Percentiles rank a stretch among this genome's conserved stretches.
phyloP scores from a whole-genome alignment of 1,140 invertebrate species.

The Dendrolimus kikuchii region DNA sequence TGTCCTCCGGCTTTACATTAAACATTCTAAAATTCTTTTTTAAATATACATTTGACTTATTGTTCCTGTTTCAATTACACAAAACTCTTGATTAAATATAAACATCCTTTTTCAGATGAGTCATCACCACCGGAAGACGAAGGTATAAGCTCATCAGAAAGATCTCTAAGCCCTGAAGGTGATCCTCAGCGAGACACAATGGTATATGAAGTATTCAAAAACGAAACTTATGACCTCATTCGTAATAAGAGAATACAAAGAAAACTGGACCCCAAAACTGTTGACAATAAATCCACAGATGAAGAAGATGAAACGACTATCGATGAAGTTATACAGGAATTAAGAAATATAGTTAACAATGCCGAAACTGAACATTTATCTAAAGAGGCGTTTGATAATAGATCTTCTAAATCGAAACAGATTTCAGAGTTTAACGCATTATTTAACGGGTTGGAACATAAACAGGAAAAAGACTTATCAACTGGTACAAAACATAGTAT shows the following conservation, averaged over 20 bases:
- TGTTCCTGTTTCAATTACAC: too few species aligned
- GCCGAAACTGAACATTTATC: slow-evolving; percentile 82
- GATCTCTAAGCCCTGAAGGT: slow-evolving; percentile 80
- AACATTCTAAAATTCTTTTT: too few species aligned
- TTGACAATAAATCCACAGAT: slow-evolving; percentile 66
- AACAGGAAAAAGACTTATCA: slow-evolving; percentile 67
- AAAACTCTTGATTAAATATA: too few species aligned
- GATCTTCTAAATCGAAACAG: slow-evolving; percentile 51
- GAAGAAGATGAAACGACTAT: slow-evolving; percentile 89
- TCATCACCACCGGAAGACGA: slow-evolving; percentile 89
- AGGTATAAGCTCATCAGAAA: slow-evolving; percentile 87
- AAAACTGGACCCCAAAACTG: slow-evolving; percentile 51
- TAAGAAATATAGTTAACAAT: slow-evolving; percentile 88
- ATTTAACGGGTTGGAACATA: slow-evolving; percentile 37
- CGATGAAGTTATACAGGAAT: slow-evolving; percentile 89
- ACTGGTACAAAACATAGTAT: slow-evolving; percentile 68
- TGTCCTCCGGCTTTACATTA: too few species aligned
- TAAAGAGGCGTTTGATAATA: slow-evolving; percentile 62
- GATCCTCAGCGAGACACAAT: slow-evolving; percentile 74
- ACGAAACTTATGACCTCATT: slow-evolving; percentile 72
- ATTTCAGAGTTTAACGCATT: slow-evolving; percentile 57
- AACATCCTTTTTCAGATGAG: slow-evolving; percentile 48
- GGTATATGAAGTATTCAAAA: slow-evolving; percentile 77
- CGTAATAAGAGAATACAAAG: slow-evolving; percentile 60
- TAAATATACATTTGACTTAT: too few species aligned